Evolutionary conservation across 2,888 invertebrate genomes (phyloP).

Genomic region (Pachydiplax longipennis): DNA sequence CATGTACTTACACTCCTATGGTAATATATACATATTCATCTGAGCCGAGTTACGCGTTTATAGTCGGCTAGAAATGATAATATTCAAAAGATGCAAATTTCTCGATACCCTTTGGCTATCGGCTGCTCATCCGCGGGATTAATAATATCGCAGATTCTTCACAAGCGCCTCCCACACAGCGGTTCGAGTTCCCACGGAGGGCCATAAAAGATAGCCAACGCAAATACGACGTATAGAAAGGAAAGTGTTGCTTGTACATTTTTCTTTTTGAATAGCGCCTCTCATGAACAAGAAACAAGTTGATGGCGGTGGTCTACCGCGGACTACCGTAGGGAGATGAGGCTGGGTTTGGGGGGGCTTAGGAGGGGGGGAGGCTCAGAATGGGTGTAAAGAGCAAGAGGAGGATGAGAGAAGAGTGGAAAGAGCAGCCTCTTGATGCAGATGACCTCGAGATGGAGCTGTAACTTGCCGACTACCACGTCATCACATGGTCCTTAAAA

Average conservation of each 20-base stretch:
- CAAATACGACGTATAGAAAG: background rate
- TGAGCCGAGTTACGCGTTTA: no score
- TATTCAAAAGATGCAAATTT: no score
- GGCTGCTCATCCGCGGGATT: no score
- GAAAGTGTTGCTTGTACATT: background rate
- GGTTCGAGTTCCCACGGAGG: background rate
- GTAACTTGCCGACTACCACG: background rate
- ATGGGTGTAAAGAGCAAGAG: background rate
- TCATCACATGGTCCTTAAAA: constrained; percentile 23
- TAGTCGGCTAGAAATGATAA: no score
- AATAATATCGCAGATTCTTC: no score
- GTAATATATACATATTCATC: no score
- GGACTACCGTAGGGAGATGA: background rate
- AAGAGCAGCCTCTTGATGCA: background rate
- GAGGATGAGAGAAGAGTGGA: background rate
- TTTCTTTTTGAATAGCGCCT: background rate
- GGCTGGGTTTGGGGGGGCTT: no score
- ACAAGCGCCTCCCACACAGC: no score
- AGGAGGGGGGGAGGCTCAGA: background rate
- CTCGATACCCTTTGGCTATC: no score
- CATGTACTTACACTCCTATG: no score
- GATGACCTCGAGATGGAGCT: background rate
- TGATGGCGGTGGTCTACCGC: background rate
- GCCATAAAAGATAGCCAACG: background rate
- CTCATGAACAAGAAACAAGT: background rate